Base-by-base conservation (phyloP, 2,888 invertebrate species). In the Eupeodes latifasciatus region DNA sequence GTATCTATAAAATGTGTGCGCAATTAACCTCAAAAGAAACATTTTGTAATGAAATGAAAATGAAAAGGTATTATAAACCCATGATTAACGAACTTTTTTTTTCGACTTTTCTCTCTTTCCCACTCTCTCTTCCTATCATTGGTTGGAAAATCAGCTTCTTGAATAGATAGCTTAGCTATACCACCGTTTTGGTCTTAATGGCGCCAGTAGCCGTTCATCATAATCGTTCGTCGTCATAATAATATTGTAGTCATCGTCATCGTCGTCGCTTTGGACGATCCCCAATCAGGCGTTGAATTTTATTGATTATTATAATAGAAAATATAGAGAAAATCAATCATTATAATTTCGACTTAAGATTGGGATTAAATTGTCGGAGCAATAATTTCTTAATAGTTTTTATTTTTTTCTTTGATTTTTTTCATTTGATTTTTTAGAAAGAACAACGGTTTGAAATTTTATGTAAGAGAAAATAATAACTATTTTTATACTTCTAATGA, bases 11-110 rank as follows among this genome's bases (percentile, higher is more conserved):
- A 27, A 27, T 27, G 27, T 40, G 40, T 71, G 78, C 61, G 71
- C 76, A 85, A 85, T 81, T 85, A 81, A 85, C 85, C 81, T 78
- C 59, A 85, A 85, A 85, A 77, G 81, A 81, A 85, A 81, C 57
- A 71, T 85, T 81, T 81, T 81, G 85, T 77, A 81, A 85, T 72
- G 71, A 53, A 40, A 40, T 40, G 40, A 40, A 75, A 80, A 84
- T 69, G 75, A 81, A 85, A 85, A 85, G 71, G 75, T 79, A 80
- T 75, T 51, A 9, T 67, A 67, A 85, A 72, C 44, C 80, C 71
- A 71, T 85, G 85, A 85, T 81, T 81, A 81, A 81, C 85, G 71
- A 71, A 55, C 57, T 85, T 85, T 85, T 40, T 85, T 85, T 85
- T 5, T 66, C 64, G 16, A 62, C n/a, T 62, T 49, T 66, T 49